Percentiles rank a stretch among this genome's conserved stretches.
Evolutionary conservation across 2,888 invertebrate genomes (phyloP).

Genomic region (Syrista parreyssii): DNA sequence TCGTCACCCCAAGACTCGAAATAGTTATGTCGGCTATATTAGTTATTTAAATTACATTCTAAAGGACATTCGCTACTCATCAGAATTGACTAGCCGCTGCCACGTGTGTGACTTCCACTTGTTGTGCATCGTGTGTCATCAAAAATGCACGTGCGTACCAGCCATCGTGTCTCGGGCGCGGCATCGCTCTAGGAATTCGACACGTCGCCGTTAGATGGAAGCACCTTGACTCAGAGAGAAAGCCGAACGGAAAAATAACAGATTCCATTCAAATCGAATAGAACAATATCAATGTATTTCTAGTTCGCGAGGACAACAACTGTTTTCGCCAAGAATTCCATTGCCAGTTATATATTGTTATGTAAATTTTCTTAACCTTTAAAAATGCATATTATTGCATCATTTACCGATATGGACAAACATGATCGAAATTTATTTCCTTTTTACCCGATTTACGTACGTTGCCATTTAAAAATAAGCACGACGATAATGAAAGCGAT

Average conservation of each 20-base stretch:
- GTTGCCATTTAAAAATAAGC: background rate
- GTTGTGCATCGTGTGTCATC: slow-evolving; percentile 19
- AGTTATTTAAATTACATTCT: background rate
- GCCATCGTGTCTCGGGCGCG: slow-evolving; percentile 30
- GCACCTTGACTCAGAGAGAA: slow-evolving; percentile 17
- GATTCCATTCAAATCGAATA: background rate
- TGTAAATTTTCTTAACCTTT: background rate
- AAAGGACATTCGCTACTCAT: background rate
- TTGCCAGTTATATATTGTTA: background rate
- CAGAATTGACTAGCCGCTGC: background rate
- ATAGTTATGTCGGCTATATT: background rate
- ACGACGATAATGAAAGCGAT: background rate
- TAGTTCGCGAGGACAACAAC: background rate
- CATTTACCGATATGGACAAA: background rate
- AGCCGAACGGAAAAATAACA: background rate
- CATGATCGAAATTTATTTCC: background rate
- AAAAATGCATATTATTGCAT: background rate
- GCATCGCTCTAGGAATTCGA: slow-evolving; percentile 24
- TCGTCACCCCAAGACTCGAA: background rate
- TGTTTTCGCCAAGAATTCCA: background rate
- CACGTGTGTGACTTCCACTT: slow-evolving; percentile 1
- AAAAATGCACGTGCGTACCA: slow-evolving; percentile 26
- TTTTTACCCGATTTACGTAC: background rate
- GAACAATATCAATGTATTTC: background rate
- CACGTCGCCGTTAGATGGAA: slow-evolving; percentile 36